phyloP scores from a whole-genome alignment of 2,797 vertebrate genomes.

The Dendrocincla fuliginosa region DNA sequence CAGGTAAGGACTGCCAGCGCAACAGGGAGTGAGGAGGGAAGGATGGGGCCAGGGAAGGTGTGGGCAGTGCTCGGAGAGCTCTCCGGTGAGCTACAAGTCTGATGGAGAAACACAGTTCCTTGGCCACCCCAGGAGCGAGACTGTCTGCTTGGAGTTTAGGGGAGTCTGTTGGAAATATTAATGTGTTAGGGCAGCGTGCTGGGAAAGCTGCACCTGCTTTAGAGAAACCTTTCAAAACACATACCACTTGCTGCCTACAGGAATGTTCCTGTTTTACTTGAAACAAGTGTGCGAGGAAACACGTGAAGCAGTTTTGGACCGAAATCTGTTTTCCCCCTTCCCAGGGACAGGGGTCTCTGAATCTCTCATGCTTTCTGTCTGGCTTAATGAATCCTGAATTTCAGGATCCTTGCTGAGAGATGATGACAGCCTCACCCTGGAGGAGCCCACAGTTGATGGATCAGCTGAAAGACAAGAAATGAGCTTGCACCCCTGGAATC shows the following conservation, averaged over 20 bases:
- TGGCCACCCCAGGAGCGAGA: background rate
- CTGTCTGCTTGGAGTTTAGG: background rate
- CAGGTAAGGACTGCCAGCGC: background rate
- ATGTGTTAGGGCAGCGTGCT: background rate
- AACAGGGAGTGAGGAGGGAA: background rate
- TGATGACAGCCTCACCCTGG: background rate
- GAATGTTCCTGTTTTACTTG: background rate
- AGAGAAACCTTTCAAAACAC: background rate
- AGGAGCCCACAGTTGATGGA: background rate
- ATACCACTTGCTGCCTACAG: background rate
- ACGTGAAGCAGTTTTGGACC: background rate
- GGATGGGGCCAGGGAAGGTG: background rate
- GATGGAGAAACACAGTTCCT: background rate
- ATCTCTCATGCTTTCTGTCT: background rate
- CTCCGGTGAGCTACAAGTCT: background rate
- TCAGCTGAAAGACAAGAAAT: background rate
- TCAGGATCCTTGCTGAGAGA: background rate
- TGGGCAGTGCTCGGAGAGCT: background rate
- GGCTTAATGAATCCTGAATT: background rate
- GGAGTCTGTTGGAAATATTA: background rate
- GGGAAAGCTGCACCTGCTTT: background rate
- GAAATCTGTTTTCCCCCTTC: background rate
- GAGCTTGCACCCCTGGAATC: background rate
- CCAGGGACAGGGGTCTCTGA: background rate
- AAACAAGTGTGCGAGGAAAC: background rate